A percentile compares a stretch with the other conserved stretches of the same genome.
Evolutionary conservation across 2,797 vertebrate genomes (phyloP).

Genomic region (Cyclura pinguis): DNA sequence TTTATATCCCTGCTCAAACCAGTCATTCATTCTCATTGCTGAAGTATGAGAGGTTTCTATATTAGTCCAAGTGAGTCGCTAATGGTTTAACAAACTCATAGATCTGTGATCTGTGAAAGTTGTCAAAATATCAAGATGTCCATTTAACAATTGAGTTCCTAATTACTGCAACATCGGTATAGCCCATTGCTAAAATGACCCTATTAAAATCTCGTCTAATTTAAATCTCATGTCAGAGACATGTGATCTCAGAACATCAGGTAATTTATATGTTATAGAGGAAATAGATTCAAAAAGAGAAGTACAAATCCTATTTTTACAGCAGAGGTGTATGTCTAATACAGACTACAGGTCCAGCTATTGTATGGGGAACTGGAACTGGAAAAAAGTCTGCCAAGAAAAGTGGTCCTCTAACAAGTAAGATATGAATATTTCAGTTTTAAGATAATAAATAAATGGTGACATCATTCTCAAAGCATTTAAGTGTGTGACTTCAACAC

Average conservation of each 20-base stretch:
- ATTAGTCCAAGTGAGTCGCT: too few relatives aligned
- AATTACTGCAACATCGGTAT: too few relatives aligned
- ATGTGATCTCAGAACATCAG: neutral
- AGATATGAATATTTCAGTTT: slow-evolving; percentile 70
- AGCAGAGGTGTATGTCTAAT: neutral
- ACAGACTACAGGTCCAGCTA: slow-evolving; percentile 46
- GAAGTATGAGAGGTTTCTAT: too few relatives aligned
- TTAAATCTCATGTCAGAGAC: too few relatives aligned
- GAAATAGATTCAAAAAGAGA: neutral
- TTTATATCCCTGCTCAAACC: too few relatives aligned
- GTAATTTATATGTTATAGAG: slow-evolving; percentile 63
- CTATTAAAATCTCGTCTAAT: too few relatives aligned
- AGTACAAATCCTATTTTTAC: neutral
- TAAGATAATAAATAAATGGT: slow-evolving; percentile 54
- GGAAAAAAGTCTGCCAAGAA: slow-evolving; percentile 64
- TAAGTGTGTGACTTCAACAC: slow-evolving; percentile 55
- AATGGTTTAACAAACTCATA: too few relatives aligned
- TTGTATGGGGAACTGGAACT: slow-evolving; percentile 58
- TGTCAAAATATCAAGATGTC: too few relatives aligned
- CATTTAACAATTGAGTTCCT: too few relatives aligned
- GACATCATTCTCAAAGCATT: slow-evolving; percentile 70
- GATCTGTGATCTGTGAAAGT: too few relatives aligned
- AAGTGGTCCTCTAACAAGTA: slow-evolving; percentile 52
- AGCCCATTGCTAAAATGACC: too few relatives aligned
- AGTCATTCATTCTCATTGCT: too few relatives aligned